Base-by-base conservation (phyloP, 1,140 invertebrate species). In the Drosophila quadrilineata region DNA sequence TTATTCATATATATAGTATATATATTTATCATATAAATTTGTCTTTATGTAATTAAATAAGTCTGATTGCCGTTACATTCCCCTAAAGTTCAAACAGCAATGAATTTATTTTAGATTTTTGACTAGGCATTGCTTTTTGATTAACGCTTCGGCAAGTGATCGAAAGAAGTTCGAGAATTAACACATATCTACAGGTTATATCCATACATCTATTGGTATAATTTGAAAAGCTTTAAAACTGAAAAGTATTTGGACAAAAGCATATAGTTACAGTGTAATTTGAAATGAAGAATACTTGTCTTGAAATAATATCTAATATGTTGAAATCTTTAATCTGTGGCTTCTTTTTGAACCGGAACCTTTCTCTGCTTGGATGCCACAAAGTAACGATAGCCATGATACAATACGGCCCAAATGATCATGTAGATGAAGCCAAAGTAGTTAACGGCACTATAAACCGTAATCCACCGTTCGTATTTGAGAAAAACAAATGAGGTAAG, bases 401-500 rank as follows among this genome's bases (percentile, higher is more conserved):
- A 84, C 2, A 75, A 16, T 12, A n/a, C 28, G 0, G 68, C 63
- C 91, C 94, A 95, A 0, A 91, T 68, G 0, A 92, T 53, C 70
- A 94, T 95, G 12, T 94, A 76, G 40, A 93, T 87, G 35, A 93
- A 93, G 22, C 93, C 94, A 14, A 91, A 91, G 71, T 93, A 96
- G 70, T 93, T 93, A 6, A 94, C 73, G 8, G 91, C 92, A 0
- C 68, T 71, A 68, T 92, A 94, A 0, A 94, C 92, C 14, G 89
- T 82, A 71, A 91, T 92, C 91, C 94, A 96, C 52, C 91, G 92
- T 1, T 92, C 65, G 54, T 90, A 94, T 3, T 93, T 93, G 16
- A 98, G 92, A 1, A 96, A 91, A 19, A 93, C 93, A 85, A 99
- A 98, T 0, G 96, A 93, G 3, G 94, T 90, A 6, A 98, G 90